Evolutionary conservation across 1,140 invertebrate species (phyloP).

Genomic region (Drosophila lowei): DNA sequence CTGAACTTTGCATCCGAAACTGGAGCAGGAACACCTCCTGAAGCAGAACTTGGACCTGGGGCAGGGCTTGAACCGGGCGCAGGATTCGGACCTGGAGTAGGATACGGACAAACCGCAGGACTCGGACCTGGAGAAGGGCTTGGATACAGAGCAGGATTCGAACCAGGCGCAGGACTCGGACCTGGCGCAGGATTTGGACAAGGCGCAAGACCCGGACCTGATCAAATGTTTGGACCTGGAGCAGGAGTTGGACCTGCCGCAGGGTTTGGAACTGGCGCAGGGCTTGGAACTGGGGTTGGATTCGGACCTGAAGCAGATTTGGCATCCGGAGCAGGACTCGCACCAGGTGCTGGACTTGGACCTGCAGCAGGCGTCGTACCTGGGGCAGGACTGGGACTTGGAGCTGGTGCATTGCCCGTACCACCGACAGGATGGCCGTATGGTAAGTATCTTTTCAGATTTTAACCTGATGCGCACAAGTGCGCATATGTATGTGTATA

Average conservation of each 20-base stretch:
- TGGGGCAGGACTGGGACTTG: neutral
- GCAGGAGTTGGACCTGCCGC: neutral
- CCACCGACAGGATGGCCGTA: neutral
- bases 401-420: neutral
- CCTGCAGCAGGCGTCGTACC: neutral
- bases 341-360: neutral
- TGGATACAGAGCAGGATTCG: neutral
- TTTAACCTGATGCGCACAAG: neutral
- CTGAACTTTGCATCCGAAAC: too few species aligned
- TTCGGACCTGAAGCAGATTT: neutral
- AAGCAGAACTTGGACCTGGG: too few species aligned
- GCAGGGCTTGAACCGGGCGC: neutral
- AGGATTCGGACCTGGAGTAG: neutral
- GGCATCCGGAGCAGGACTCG: neutral
- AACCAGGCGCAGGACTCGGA: neutral
- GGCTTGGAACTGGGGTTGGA: neutral
- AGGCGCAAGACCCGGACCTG: neutral
- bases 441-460: too few species aligned
- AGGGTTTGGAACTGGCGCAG: neutral
- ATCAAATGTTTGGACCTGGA: too few species aligned
- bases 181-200: neutral
- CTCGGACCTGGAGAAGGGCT: too few species aligned
- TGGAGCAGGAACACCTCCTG: too few species aligned
- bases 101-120: neutral
- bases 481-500: neutral